Percentiles rank a stretch among this genome's conserved stretches.
Conservation (phyloP, 92 coral and sea anemone species). For the Galaxea fascicularis region DNA sequence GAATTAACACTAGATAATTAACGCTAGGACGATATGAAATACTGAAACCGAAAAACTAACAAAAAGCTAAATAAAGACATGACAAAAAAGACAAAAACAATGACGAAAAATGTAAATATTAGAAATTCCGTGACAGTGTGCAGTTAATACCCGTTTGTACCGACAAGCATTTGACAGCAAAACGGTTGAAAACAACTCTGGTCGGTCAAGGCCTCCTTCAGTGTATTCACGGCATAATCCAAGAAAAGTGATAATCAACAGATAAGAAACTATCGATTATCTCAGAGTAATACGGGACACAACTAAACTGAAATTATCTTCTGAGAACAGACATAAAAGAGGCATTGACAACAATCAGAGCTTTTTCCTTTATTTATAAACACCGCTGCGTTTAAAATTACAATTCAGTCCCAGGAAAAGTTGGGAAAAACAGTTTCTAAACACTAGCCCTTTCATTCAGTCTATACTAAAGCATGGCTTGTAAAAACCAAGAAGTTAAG, state of each 20-base stretch:
- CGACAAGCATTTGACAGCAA: neutral
- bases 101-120: too few relatives aligned
- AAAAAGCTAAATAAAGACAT: too few relatives aligned
- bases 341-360: slow-evolving; percentile 30
- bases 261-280: neutral
- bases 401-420: neutral
- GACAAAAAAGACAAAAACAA: too few relatives aligned
- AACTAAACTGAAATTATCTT: neutral
- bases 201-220: slow-evolving; percentile 32
- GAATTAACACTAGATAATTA: too few relatives aligned
- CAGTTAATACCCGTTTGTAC: neutral
- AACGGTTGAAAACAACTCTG: slow-evolving; percentile 13
- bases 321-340: slow-evolving; percentile 4
- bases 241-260: neutral
- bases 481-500: too few relatives aligned
- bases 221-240: neutral
- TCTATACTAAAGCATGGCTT: too few relatives aligned
- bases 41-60: too few relatives aligned
- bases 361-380: slow-evolving; percentile 33
- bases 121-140: too few relatives aligned
- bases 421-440: neutral
- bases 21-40: too few relatives aligned
- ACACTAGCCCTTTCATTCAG: neutral
- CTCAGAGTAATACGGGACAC: neutral
- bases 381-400: neutral